Base-by-base conservation (phyloP, 2,888 invertebrate genomes). In the Pelosia muscerda region DNA sequence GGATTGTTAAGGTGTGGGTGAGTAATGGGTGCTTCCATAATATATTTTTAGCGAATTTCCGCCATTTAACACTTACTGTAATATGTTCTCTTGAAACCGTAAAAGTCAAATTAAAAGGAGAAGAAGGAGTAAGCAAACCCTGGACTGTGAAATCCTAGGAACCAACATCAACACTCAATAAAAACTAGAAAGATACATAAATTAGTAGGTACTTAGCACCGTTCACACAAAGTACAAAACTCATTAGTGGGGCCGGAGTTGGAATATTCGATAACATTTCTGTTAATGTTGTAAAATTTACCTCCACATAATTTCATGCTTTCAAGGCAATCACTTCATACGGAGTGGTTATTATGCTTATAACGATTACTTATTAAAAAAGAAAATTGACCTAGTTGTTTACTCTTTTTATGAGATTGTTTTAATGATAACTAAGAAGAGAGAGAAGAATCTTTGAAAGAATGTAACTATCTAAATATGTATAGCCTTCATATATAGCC, bases 161-260 rank as follows among this genome's bases (percentile, higher is more conserved):
- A n/a, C n/a, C 15, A 4, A 38, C 19, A 42, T 19, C 38, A 42
- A 42, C 38, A 38, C 4, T 15, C 42, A 49, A 42, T 15, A 49
- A 49, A 49, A 49, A 49, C 49, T n/a, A 49, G 49, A 49, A 49
- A 49, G 6, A n/a, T 49, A 49, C 49, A 49, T n/a, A 49, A 49
- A n/a, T 49, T 49, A 49, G n/a, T 49, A 49, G n/a, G 49, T n/a
- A 49, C 49, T 49, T 49, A 49, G 49, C 49, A 49, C n/a, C 49
- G 49, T 49, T 8, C 31, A n/a, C n/a, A 49, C 49, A 49, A 49
- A 49, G 49, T 49, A 49, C 49, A 49, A 49, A 49, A 49, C 49
- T 49, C 49, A 49, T 49, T 49, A 49, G 49, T 49, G 49, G n/a
- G 19, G n/a, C 19, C 49, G 49, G 49, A 49, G 49, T 49, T 49